Base-by-base conservation (phyloP, 2,888 invertebrate species). In the Cremastobaeus sp. region DNA sequence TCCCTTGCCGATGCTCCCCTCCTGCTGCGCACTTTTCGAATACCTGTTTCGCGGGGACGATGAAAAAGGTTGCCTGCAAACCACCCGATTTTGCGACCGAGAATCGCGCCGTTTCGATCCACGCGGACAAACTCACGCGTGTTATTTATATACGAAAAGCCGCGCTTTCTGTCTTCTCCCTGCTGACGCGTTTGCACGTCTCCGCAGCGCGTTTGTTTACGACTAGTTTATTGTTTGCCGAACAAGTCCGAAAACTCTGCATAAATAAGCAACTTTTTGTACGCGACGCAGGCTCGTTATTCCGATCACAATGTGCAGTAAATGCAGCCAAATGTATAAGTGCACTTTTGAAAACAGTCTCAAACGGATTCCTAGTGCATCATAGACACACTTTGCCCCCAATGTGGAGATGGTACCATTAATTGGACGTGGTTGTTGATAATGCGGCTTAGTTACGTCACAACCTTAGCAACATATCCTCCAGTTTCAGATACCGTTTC, bases 11-110 rank as follows among this genome's bases (percentile, higher is more conserved):
- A 30, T 43, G 15, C 41, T 34, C 25, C 48, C 18, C 66, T 50
- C 47, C 50, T 28, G 14, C 52, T 41, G 45, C 17, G 1, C 43
- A 25, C 57, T 64, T 74, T 69, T 65, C 64, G 64, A 74, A 74
- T 74, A 74, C 74, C 65, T 69, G 74, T 74, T 74, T 64, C 69
- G 64, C 60, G 66, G 18, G 64, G 69, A 48, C 59, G 57, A 0
- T 57, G 43, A 25, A 74, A 69, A 74, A 74, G 64, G 65, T 69
- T 55, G 65, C 6, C 57, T 59, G 69, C 65, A 74, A 74, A 74
- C 69, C 74, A 65, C 70, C 70, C 74, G 74, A 70, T 74, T 73
- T 74, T 64, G 74, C 68, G 68, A 28, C 47, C 66, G 43, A 37
- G 48, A 15, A 48, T 43, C 21, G 34, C 55, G 54, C 32, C 45